phyloP scores from a whole-genome alignment of 2,113 vertebrate species.

The Crocuta crocuta region DNA sequence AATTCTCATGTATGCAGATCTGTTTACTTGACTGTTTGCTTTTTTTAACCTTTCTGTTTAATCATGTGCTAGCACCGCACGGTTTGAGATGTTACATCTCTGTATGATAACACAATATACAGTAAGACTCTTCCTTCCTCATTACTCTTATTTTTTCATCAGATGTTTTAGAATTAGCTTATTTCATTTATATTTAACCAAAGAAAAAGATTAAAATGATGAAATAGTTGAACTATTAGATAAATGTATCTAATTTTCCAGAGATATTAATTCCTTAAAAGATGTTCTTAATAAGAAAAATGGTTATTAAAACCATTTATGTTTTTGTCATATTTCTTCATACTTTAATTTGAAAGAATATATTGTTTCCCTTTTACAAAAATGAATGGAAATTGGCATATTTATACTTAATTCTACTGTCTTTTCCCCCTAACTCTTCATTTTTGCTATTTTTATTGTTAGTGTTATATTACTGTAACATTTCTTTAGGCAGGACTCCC shows the following conservation, averaged over 20 bases:
- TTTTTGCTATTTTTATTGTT: not conserved
- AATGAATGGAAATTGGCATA: not conserved
- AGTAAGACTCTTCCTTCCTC: not conserved
- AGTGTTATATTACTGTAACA: not conserved
- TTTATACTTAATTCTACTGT: not conserved
- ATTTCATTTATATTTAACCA: constrained; percentile 40
- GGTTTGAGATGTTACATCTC: not conserved
- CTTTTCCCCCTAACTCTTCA: not conserved
- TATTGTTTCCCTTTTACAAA: constrained; percentile 5
- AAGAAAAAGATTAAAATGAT: constrained; percentile 18
- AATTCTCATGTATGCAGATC: not conserved
- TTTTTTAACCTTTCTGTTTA: not conserved
- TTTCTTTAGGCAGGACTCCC: not conserved
- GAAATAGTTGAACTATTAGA: not conserved
- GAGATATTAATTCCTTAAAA: constrained; percentile 21
- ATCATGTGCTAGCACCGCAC: not conserved
- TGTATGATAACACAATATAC: not conserved
- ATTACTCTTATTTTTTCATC: constrained; percentile 13
- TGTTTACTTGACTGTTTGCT: not conserved
- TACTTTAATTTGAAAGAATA: constrained; percentile 7
- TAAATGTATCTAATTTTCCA: constrained; percentile 12
- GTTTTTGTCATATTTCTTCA: constrained; percentile 43
- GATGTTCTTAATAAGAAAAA: constrained; percentile 29
- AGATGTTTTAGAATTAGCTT: not conserved
- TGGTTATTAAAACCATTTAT: not conserved